Evolutionary conservation across 1,140 invertebrate species (phyloP).

Genomic region (Drosophila nebulosa): DNA sequence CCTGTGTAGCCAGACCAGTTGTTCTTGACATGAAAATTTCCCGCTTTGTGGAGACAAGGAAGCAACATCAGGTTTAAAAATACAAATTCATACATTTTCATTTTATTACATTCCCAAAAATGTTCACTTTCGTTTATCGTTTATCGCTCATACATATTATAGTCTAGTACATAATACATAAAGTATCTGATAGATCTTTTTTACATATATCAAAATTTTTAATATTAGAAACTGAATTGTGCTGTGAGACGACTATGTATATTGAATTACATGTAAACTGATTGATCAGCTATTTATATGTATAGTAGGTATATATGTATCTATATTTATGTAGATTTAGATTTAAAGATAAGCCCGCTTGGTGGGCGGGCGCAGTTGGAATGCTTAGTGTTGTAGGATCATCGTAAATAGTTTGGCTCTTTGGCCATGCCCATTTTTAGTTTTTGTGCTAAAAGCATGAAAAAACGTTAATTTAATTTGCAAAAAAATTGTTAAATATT

Average conservation of each 20-base stretch:
- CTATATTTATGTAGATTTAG: conserved; percentile 13
- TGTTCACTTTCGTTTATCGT: conserved; percentile 17
- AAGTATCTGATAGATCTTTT: conserved; percentile 44
- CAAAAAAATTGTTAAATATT: conserved; percentile 25
- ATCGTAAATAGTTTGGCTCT: conserved; percentile 42
- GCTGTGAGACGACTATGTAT: conserved; percentile 24
- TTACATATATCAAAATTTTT: conserved; percentile 33
- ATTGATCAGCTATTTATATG: not conserved
- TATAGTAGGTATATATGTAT: not conserved
- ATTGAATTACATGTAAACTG: not conserved
- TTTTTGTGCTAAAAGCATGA: conserved; percentile 69
- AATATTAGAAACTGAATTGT: conserved; percentile 42
- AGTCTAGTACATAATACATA: conserved; percentile 45
- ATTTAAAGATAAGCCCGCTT: conserved; percentile 27
- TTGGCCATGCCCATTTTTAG: conserved; percentile 19
- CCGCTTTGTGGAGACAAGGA: not conserved
- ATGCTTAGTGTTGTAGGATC: conserved; percentile 44
- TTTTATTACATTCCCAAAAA: conserved; percentile 41
- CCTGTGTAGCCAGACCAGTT: no score
- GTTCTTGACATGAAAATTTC: no score
- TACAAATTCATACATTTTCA: conserved; percentile 60
- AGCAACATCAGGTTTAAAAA: conserved; percentile 12
- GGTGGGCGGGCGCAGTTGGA: conserved; percentile 44
- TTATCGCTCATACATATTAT: conserved; percentile 51
- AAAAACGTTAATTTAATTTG: conserved; percentile 56